Conservation (phyloP, 2,797 vertebrate species). For the Fratercula arctica region DNA sequence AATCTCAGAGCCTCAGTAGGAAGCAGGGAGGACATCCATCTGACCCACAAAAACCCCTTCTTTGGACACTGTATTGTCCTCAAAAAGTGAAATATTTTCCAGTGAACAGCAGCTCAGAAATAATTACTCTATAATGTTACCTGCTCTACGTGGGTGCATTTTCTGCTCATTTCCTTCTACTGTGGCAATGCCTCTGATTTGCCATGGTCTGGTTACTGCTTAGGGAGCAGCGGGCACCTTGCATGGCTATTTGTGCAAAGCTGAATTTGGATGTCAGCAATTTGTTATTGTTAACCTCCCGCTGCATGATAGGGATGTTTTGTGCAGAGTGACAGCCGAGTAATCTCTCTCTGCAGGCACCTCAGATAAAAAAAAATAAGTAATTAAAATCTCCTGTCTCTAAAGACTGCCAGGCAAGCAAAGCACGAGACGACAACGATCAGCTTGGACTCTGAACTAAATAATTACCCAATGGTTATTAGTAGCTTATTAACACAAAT, state of each 20-base stretch:
- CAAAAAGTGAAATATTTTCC: not conserved
- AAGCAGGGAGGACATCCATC: not conserved
- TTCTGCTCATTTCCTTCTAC: not conserved
- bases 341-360: not conserved
- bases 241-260: not conserved
- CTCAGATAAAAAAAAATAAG: not conserved
- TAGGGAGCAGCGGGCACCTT: not conserved
- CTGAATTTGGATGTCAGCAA: not conserved
- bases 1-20: not conserved
- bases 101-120: not conserved
- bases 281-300: conserved; percentile 7
- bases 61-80: not conserved
- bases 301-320: not conserved
- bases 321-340: not conserved
- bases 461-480: not conserved
- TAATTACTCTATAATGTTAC: not conserved
- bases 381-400: not conserved
- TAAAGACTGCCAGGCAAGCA: not conserved
- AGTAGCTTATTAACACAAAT: not conserved
- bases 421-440: not conserved
- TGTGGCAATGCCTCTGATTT: not conserved
- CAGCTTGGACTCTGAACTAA: not conserved
- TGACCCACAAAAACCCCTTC: not conserved
- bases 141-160: not conserved
- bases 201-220: fast-evolving